Conservation (phyloP, 2,113 vertebrate genomes). For the Gila orcuttii region DNA sequence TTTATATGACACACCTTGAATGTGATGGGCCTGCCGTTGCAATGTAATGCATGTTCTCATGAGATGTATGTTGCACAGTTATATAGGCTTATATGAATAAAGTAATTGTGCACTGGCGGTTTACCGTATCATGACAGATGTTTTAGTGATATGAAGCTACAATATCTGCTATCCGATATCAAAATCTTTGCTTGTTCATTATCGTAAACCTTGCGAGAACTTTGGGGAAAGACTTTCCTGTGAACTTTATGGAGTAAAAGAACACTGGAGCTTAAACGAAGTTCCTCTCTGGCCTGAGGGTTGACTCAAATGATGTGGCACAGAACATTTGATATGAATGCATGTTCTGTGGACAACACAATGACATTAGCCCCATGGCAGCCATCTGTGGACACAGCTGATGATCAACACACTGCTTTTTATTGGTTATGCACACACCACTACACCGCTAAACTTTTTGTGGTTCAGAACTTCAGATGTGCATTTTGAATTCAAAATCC, state of each 20-base stretch:
- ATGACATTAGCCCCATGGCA: constrained; percentile 47
- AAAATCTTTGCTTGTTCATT: neutral
- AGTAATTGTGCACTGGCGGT: neutral
- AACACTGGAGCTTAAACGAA: constrained; percentile 56
- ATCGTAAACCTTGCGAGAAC: neutral
- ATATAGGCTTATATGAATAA: constrained; percentile 39
- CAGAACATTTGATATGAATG: constrained; percentile 32
- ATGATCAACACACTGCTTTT: neutral
- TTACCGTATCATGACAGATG: neutral
- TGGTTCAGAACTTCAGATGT: neutral
- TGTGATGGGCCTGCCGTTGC: constrained; percentile 75
- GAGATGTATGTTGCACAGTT: constrained; percentile 69
- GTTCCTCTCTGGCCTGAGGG: neutral
- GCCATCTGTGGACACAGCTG: constrained; percentile 24
- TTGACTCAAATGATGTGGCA: constrained; percentile 12
- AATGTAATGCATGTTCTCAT: constrained; percentile 77
- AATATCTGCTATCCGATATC: neutral
- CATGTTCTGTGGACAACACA: constrained; percentile 25
- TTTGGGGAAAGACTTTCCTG: neutral
- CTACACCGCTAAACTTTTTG: neutral
- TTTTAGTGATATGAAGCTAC: neutral
- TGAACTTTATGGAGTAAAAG: constrained; percentile 20
- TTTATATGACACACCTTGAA: constrained; percentile 65
- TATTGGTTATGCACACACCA: neutral
- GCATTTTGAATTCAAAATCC: neutral